phyloP scores from a whole-genome alignment of 1,140 invertebrate species.

The Bombus balteatus region DNA sequence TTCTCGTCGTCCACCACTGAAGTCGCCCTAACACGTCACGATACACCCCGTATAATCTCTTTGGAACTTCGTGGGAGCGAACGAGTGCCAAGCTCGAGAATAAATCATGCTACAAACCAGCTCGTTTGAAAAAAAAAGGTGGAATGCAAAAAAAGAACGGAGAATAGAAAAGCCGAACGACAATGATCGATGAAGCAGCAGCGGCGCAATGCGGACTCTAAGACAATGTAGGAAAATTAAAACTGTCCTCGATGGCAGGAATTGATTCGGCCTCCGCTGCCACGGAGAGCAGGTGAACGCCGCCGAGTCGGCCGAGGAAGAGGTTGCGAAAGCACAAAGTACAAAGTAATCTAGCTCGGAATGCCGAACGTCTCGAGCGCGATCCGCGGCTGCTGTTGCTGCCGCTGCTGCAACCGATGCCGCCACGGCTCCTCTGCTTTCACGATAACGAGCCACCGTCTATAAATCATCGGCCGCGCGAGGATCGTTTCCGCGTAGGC shows the following conservation, averaged over 20 bases:
- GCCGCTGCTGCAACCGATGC: slow-evolving; percentile 40
- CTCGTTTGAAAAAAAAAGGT: background rate
- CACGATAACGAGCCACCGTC: slow-evolving; percentile 78
- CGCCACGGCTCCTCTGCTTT: slow-evolving; percentile 70
- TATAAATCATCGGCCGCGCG: slow-evolving; percentile 76
- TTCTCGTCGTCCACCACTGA: background rate
- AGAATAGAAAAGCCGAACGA: background rate
- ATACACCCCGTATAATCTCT: no score
- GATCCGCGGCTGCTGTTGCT: slow-evolving; percentile 29
- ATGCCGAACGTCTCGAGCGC: slow-evolving; percentile 61
- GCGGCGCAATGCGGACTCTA: background rate
- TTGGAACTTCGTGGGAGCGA: slow-evolving; percentile 8
- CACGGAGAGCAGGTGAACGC: slow-evolving; percentile 18
- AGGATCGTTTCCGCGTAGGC: slow-evolving; percentile 68
- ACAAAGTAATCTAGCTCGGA: slow-evolving; percentile 62
- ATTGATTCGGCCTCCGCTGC: slow-evolving; percentile 22
- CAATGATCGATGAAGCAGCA: slow-evolving; percentile 29
- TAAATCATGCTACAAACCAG: slow-evolving; percentile 1
- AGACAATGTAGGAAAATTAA: slow-evolving; percentile 49
- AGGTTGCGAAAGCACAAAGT: slow-evolving; percentile 29
- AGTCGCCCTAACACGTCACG: background rate
- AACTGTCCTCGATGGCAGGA: slow-evolving; percentile 46
- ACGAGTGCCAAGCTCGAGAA: background rate
- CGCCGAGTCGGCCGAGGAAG: background rate
- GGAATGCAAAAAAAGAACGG: background rate